Percentiles rank a stretch among this genome's conserved stretches.
Evolutionary conservation across 2,113 vertebrate species (phyloP).

Genomic region (Thamnaconus septentrionalis): DNA sequence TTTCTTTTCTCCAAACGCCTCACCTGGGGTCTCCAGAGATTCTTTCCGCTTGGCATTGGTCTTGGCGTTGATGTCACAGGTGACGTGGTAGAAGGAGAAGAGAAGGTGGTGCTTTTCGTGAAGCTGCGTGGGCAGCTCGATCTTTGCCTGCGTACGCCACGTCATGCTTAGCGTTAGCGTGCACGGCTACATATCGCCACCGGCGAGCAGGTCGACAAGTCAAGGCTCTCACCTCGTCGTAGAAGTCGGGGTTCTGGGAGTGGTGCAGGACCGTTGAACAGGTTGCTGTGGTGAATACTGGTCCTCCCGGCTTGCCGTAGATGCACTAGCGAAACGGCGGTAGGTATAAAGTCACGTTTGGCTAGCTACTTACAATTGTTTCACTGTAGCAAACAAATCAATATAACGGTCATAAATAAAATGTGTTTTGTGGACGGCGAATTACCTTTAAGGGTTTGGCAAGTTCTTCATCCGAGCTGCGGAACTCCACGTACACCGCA

Average conservation of each 20-base stretch:
- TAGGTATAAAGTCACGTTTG: background rate
- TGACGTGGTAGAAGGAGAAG: conserved; percentile 97
- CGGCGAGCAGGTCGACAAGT: background rate
- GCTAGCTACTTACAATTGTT: background rate
- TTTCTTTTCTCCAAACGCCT: background rate
- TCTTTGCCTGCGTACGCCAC: conserved; percentile 87
- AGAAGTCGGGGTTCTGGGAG: conserved; percentile 96
- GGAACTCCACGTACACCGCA: conserved; percentile 91
- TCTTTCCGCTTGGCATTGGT: conserved; percentile 97
- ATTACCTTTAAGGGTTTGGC: conserved; percentile 89
- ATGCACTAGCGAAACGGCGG: conserved; percentile 81
- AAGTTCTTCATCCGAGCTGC: conserved; percentile 90
- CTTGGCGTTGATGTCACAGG: conserved; percentile 98
- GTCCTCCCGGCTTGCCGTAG: conserved; percentile 93
- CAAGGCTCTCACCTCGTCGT: conserved; percentile 83
- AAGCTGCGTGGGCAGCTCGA: conserved; percentile 94
- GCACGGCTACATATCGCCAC: too few relatives aligned
- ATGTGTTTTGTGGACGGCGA: conserved; percentile 5
- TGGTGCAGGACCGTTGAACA: conserved; percentile 92
- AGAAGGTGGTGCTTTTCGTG: conserved; percentile 97
- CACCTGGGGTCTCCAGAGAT: conserved; percentile 91
- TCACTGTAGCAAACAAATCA: background rate
- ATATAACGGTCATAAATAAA: conserved; percentile 7
- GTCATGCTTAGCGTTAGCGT: conserved; percentile 1
- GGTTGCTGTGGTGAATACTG: conserved; percentile 85